These are phyloP conservation scores for Spinus olivaceus DNA, from an alignment of 2,797 vertebrate species.

Conservation along the genomic window DNA sequence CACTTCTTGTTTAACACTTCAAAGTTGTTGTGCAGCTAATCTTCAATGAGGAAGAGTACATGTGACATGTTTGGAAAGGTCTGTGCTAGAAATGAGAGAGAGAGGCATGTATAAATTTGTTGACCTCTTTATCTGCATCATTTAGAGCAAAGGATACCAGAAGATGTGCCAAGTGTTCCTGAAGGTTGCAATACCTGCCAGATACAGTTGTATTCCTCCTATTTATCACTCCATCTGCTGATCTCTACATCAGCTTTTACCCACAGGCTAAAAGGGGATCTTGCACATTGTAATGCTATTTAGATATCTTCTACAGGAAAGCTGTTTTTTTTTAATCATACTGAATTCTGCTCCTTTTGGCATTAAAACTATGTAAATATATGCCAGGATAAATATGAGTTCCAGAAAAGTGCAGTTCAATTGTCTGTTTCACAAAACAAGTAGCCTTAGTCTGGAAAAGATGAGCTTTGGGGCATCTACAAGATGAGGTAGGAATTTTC, in stretches of 20 bases:
- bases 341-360: background rate
- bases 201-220: background rate
- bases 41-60: background rate
- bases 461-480: background rate
- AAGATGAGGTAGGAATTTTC: background rate
- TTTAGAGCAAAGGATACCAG: background rate
- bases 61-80: background rate
- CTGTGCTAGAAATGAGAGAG: background rate
- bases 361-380: background rate
- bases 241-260: slow-evolving; percentile 13
- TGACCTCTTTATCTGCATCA: slow-evolving; percentile 29
- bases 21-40: slow-evolving; percentile 8
- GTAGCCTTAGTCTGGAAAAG: background rate
- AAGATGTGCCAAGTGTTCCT: slow-evolving; percentile 7
- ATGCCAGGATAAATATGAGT: background rate
- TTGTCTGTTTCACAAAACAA: background rate
- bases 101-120: slow-evolving; percentile 13
- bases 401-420: background rate
- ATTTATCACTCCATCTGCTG: slow-evolving; percentile 37
- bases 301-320: background rate
- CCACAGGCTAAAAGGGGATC: background rate
- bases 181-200: slow-evolving; percentile 22
- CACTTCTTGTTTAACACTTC: background rate
- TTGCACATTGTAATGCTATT: background rate
- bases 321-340: background rate